A percentile compares a stretch with the other conserved stretches of the same genome.
phyloP scores from a whole-genome alignment of 2,888 invertebrate species.

The Leucoptera coffeella region DNA sequence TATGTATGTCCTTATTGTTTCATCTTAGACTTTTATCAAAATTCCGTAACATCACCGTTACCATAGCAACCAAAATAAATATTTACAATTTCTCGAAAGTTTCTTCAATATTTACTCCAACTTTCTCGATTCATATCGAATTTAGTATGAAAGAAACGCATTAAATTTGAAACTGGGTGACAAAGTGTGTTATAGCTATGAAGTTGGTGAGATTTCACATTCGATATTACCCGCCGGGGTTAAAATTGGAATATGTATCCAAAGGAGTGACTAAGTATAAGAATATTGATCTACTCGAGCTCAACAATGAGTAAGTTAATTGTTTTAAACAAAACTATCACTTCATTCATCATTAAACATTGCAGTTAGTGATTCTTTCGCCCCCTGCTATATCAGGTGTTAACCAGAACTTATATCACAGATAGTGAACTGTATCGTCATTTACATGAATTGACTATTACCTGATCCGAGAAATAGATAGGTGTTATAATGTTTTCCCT shows the following conservation, averaged over 20 bases:
- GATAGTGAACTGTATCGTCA: too few species aligned
- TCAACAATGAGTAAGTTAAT: background rate
- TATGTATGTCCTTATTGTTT: too few species aligned
- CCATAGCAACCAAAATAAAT: background rate
- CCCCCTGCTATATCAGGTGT: background rate
- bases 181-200: constrained; percentile 28
- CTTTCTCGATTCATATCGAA: too few species aligned
- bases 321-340: too few species aligned
- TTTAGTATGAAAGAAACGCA: too few species aligned
- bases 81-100: background rate
- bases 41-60: background rate
- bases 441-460: too few species aligned
- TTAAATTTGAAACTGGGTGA: too few species aligned
- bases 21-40: too few species aligned
- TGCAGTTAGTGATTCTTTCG: background rate
- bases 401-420: too few species aligned
- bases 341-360: too few species aligned
- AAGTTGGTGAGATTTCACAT: constrained; percentile 62
- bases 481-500: too few species aligned
- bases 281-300: constrained; percentile 55
- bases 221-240: constrained; percentile 66
- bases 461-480: too few species aligned
- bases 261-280: constrained; percentile 51
- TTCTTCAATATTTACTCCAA: background rate
- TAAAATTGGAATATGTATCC: constrained; percentile 58